Base-by-base conservation (phyloP, 2,797 vertebrate genomes). In the Rhynchotus rufescens region DNA sequence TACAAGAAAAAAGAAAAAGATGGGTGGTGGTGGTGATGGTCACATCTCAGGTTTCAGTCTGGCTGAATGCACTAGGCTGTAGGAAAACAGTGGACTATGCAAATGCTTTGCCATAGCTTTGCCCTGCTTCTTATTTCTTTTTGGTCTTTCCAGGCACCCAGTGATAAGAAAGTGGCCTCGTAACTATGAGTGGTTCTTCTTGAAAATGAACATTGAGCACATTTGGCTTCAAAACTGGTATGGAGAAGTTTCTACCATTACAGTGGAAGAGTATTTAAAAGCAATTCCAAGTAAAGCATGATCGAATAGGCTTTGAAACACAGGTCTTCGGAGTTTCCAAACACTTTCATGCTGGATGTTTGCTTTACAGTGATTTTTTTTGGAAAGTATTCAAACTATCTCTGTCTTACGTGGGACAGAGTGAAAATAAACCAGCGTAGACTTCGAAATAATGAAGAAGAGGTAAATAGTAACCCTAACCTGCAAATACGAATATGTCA, bases 141-240 rank as follows among this genome's bases (percentile, higher is more conserved):
- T 81, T 86, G 94, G n/a, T 92, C 84, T 64, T 96, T 86, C 3
- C 94, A 98, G 98, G 90, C 97, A 98, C 60, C 97, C 97, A 0
- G 94, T 98, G 36, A 96, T 98, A 96, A 98, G 97, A 81, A 98
- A 98, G 80, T 98, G 98, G 98, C 98, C 98, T 80, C 97, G 94
- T 30, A 97, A 95, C 89, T 97, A 98, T 30, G 97, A 98, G 32
- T 98, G 98, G 97, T 97, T 98, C 94, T 97, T 98, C 86, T 98
- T 98, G 98, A 98, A 98, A 97, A 98, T 98, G 97, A 96, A 93
- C 74, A 88, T 98, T 89, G 96, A 98, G 54, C 92, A 97, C 10
- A 74, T 98, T 82, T 98, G 97, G 97, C 96, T 98, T 79, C 97
- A 97, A 80, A 98, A 93, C 66, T 98, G 98, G 97, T 98, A 98